Base-by-base conservation (phyloP, 2,888 invertebrate species). In the Archips xylosteana region DNA sequence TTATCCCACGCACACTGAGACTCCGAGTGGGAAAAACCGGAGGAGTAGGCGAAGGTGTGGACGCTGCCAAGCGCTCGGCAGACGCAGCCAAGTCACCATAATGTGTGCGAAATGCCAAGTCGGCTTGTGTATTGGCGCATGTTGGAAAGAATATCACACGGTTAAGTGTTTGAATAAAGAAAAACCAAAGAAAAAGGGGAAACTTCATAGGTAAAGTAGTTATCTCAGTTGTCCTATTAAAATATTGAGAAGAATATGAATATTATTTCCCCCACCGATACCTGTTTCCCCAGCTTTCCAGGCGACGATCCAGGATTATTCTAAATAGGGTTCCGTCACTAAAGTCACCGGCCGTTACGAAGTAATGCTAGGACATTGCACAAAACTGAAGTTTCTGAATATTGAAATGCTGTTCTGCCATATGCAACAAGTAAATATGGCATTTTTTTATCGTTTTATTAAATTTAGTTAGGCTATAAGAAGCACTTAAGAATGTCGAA, bases 31-130 rank as follows among this genome's bases (percentile, higher is more conserved):
- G 9, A 65, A 70, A 34, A 65, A 64, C 5, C 32, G 74, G 9
- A 15, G 74, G n/a, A 70, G 74, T 5, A 42, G 74, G 3, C 74
- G 74, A 2, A 51, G 74, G 2, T 74, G 74, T 59, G 59, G 69
- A 12, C 64, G 74, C 3, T 74, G 74, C 65, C 74, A 70, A 42
- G 74, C 74, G 9, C 74, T 74, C 5, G 74, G 74, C 45, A 42
- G 74, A 15, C 34, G 74, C 0, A 69, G 74, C 51, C 74, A 74
- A 47, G 74, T 74, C 13, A 74, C 74, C 0, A 15, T 74, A 0
- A 69, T 70, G 74, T 74, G 74, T 45, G 64, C 64, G 23, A 69
- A 70, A 51, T 74, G 74, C 74, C 74, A 74, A 65, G 74, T 74
- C 23, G 74, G 74, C 0, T 23, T 74, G 12, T 74, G 74, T 32